Evolutionary conservation across 2,797 vertebrate genomes (phyloP).

Genomic region (Crocidura indochinensis): DNA sequence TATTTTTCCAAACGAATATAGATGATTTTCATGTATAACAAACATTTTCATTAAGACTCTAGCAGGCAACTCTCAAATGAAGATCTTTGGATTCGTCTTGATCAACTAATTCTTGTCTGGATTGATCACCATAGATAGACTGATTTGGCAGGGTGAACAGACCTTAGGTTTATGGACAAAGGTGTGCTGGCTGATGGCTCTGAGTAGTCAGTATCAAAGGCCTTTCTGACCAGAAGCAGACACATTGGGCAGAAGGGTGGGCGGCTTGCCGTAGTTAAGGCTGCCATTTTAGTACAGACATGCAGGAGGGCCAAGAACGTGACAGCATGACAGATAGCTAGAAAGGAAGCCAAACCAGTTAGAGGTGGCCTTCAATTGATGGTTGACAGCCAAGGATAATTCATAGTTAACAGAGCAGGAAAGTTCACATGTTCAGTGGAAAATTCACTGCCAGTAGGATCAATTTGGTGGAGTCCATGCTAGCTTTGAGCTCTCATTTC

Average conservation of each 20-base stretch:
- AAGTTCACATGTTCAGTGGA: background rate
- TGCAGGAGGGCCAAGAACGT: background rate
- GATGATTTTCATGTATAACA: background rate
- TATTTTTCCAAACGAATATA: background rate
- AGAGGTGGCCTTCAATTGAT: constrained; percentile 4
- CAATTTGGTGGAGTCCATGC: background rate
- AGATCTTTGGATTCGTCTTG: background rate
- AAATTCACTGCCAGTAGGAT: background rate
- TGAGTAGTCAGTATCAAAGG: accelerated
- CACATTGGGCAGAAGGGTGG: background rate
- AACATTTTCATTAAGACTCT: background rate
- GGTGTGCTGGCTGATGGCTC: background rate
- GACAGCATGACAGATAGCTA: constrained; percentile 24
- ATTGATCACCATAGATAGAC: background rate
- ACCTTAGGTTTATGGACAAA: accelerated
- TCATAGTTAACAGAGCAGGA: constrained; percentile 54
- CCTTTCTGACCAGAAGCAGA: background rate
- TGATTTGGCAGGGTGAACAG: background rate
- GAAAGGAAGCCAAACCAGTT: background rate
- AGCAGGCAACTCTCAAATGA: background rate
- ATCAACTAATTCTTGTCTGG: constrained; percentile 48
- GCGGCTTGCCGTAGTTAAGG: accelerated
- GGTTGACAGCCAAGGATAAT: constrained; percentile 68
- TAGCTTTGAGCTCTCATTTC: constrained; percentile 28
- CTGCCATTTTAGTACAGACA: background rate